Evolutionary conservation across 2,113 vertebrate species (phyloP).

Genomic region (Empidonax traillii): DNA sequence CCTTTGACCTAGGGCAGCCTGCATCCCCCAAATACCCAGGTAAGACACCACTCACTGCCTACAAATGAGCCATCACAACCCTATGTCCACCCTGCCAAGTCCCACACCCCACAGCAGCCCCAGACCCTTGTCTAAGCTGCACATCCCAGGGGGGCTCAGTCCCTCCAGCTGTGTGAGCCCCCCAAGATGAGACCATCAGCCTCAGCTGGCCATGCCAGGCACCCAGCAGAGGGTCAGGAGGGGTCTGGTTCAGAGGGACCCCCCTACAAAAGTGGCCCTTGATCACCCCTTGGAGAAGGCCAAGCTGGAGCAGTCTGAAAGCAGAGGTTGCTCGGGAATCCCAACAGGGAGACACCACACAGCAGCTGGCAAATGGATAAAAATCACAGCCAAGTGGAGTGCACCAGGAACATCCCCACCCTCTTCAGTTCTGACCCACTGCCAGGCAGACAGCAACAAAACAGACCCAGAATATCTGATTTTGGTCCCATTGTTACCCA

Average conservation of each 20-base stretch:
- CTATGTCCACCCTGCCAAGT: not conserved
- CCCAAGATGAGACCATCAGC: rapidly evolving
- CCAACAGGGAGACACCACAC: not conserved
- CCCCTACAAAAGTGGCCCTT: not conserved
- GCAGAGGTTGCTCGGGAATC: not conserved
- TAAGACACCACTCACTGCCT: not conserved
- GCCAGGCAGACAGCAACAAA: not conserved
- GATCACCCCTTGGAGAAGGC: not conserved
- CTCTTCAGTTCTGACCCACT: not conserved
- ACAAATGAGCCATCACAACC: rapidly evolving
- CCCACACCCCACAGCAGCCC: not conserved
- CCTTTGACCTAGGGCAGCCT: not conserved
- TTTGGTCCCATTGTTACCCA: not conserved
- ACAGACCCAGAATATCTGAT: rapidly evolving
- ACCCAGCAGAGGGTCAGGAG: not conserved
- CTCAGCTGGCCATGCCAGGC: rapidly evolving
- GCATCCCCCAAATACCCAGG: not conserved
- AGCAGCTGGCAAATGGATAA: not conserved
- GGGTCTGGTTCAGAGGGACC: not conserved
- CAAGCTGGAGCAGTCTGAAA: not conserved
- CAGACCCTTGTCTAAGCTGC: rapidly evolving
- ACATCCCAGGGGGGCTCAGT: not conserved
- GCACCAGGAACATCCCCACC: rapidly evolving
- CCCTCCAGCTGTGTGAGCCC: not conserved
- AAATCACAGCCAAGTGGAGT: not conserved